Conservation (phyloP, 2,113 vertebrate species). For the Amblyopsis rosae region DNA sequence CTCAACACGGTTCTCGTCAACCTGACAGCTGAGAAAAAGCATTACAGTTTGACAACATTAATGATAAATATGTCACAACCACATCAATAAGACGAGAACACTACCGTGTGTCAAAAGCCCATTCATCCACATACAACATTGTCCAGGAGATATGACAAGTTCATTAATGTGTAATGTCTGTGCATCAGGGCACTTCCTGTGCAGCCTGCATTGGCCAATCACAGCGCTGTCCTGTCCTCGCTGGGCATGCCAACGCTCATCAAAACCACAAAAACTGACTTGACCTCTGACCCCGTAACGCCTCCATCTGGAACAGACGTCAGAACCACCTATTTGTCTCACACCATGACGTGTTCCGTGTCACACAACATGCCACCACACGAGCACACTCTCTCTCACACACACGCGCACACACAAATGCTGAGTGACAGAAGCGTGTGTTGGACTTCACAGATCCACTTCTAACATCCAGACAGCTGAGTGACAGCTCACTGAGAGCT, state of each 20-base stretch:
- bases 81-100: conserved; percentile 33
- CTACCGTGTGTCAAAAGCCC: conserved; percentile 28
- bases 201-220: conserved; percentile 25
- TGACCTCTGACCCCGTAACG: conserved; percentile 64
- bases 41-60: conserved; percentile 13
- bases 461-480: conserved; percentile 57
- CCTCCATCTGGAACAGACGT: conserved; percentile 57
- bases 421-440: conserved; percentile 69
- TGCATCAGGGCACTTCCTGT: too few relatives aligned
- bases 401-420: conserved; percentile 17
- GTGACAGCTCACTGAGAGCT: conserved; percentile 60
- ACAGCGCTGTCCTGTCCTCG: conserved; percentile 47
- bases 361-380: conserved; percentile 10
- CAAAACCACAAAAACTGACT: conserved; percentile 57
- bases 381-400: not conserved
- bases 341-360: conserved; percentile 24
- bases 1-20: not conserved
- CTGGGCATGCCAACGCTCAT: conserved; percentile 56
- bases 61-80: not conserved
- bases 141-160: conserved; percentile 51
- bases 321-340: conserved; percentile 36
- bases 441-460: conserved; percentile 55
- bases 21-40: conserved; percentile 19
- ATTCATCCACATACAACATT: conserved; percentile 46
- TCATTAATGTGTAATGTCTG: conserved; percentile 60